These are phyloP conservation scores for Ectobius pallidus DNA, from an alignment of 2,888 invertebrate species.

Conservation along the genomic window DNA sequence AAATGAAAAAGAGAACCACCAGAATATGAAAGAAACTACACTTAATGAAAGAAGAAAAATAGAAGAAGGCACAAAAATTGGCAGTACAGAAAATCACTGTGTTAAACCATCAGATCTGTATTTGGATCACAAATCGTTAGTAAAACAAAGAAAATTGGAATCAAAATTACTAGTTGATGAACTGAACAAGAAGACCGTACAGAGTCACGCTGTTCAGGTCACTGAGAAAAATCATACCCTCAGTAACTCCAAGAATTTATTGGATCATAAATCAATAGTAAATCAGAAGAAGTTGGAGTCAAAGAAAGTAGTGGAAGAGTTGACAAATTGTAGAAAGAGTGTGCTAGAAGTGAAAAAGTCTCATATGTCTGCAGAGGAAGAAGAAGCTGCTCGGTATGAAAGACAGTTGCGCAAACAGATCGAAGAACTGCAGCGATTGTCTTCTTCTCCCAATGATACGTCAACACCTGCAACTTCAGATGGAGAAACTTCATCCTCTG, in stretches of 20 bases:
- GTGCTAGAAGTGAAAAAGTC: conserved; percentile 1
- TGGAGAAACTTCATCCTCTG: conserved; percentile 64
- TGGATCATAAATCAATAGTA: background rate
- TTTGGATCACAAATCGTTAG: background rate
- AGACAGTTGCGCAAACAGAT: conserved; percentile 21
- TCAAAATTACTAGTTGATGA: conserved; percentile 32
- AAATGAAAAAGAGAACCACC: conserved; percentile 35
- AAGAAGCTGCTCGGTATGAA: conserved; percentile 17
- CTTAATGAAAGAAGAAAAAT: background rate
- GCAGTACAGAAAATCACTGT: background rate
- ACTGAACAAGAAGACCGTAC: conserved; percentile 7
- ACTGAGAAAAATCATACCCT: conserved; percentile 4
- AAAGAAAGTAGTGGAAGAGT: conserved; percentile 32
- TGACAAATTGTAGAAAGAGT: conserved; percentile 5
- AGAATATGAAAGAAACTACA: background rate
- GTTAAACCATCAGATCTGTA: background rate
- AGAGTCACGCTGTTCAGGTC: background rate
- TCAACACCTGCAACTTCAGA: conserved; percentile 54
- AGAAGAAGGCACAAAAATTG: background rate
- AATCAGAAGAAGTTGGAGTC: conserved; percentile 31
- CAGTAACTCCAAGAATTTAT: background rate
- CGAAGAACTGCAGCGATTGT: conserved; percentile 20
- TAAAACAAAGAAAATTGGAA: conserved; percentile 28
- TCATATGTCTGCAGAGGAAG: conserved; percentile 1
- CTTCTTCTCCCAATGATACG: conserved; percentile 28